Evolutionary conservation across 92 coral and sea anemone genomes (phyloP).

Genomic region (Diadumene lineata): DNA sequence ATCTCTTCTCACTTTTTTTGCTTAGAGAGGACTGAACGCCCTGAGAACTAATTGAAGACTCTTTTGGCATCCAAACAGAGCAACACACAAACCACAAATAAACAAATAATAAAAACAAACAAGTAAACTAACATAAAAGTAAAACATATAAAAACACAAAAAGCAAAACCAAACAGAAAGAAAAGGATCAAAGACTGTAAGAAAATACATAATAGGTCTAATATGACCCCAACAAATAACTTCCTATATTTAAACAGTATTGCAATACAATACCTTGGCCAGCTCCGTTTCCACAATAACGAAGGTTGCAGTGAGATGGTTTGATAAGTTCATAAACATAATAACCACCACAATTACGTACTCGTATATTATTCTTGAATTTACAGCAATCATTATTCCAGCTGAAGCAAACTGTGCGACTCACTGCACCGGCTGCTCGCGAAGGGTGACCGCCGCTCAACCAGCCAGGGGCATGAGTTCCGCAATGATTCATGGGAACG

Average conservation of each 20-base stretch:
- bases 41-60: too few species aligned
- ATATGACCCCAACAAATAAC: too few species aligned
- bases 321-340: conserved; percentile 15
- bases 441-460: conserved; percentile 53
- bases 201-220: neutral
- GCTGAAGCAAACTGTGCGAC: conserved; percentile 36
- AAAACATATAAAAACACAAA: too few species aligned
- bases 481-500: conserved; percentile 31
- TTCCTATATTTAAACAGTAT: neutral
- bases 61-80: too few species aligned
- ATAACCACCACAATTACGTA: conserved; percentile 46
- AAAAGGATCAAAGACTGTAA: too few species aligned
- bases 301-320: conserved; percentile 14
- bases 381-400: conserved; percentile 38
- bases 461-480: conserved; percentile 71
- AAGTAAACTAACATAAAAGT: too few species aligned
- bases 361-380: conserved; percentile 38
- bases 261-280: neutral
- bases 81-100: too few species aligned
- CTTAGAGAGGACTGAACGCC: too few species aligned
- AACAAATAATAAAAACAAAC: too few species aligned
- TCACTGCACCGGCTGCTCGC: conserved; percentile 26
- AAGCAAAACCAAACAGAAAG: too few species aligned
- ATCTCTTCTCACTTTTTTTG: too few species aligned
- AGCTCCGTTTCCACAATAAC: conserved; percentile 25